Percentiles rank a stretch among this genome's conserved stretches.
Conservation (phyloP, 2,888 invertebrate genomes). For the Synanthedon formicaeformis region DNA sequence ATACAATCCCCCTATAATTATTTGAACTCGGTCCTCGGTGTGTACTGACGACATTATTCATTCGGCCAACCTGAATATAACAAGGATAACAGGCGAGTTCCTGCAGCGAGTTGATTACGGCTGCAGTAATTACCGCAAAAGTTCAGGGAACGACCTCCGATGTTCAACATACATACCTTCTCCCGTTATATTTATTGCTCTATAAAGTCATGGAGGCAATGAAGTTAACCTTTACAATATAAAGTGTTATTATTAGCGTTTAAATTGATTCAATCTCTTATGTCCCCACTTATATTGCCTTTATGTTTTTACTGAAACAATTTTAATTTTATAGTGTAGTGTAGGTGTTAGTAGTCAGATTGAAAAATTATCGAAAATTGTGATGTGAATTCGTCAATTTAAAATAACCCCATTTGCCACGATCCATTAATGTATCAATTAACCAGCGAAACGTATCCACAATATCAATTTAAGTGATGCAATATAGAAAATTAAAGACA, state of each 20-base stretch:
- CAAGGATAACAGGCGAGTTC: conserved; percentile 2
- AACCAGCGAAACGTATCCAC: no score
- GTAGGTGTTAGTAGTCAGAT: no score
- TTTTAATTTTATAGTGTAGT: no score
- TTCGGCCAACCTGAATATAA: neutral
- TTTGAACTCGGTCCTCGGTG: neutral
- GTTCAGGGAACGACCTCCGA: conserved; percentile 16
- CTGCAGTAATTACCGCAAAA: conserved; percentile 15
- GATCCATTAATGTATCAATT: no score
- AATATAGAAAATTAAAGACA: no score
- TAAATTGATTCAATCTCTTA: no score
- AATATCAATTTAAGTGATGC: no score
- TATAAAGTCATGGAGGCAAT: neutral
- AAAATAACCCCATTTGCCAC: no score
- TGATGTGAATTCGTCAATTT: no score
- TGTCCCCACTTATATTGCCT: no score
- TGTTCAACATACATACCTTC: conserved; percentile 3
- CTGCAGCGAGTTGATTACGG: conserved; percentile 7
- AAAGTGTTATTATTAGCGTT: neutral
- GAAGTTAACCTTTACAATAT: neutral
- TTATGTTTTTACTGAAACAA: no score
- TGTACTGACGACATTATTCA: conserved; percentile 2
- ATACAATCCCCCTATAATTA: neutral
- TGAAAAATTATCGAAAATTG: no score
- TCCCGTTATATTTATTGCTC: neutral